These are phyloP conservation scores for Spinus olivaceus DNA, from an alignment of 2,797 vertebrate species.

Conservation along the genomic window DNA sequence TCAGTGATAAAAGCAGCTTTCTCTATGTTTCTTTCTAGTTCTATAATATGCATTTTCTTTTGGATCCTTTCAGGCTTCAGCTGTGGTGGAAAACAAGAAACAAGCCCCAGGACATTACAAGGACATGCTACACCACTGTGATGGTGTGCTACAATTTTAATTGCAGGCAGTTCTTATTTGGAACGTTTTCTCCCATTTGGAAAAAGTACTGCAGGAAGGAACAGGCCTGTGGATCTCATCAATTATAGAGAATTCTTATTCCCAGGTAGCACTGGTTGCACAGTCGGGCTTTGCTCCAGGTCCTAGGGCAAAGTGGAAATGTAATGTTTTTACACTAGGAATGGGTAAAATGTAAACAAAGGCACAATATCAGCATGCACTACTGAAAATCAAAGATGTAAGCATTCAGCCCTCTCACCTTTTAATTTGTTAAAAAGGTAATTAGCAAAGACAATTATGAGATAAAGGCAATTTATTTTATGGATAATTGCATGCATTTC, in stretches of 20 bases:
- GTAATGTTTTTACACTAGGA: background rate
- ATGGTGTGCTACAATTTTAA: background rate
- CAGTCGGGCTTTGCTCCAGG: background rate
- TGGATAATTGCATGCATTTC: background rate
- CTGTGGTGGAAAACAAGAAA: background rate
- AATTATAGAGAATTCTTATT: background rate
- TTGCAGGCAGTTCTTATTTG: background rate
- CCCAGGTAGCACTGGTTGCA: background rate
- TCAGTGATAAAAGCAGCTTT: background rate
- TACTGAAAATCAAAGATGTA: background rate
- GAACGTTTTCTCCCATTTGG: background rate
- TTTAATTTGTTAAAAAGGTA: slow-evolving; percentile 8
- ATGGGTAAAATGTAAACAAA: background rate
- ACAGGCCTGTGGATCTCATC: background rate
- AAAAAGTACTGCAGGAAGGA: background rate
- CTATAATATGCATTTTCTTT: background rate
- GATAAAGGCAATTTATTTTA: slow-evolving; percentile 10
- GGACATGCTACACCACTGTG: background rate
- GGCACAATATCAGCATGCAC: background rate
- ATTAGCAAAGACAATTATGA: slow-evolving; percentile 19
- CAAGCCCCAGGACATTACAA: background rate
- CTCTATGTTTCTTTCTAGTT: background rate
- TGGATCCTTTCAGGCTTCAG: background rate
- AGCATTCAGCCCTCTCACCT: slow-evolving; percentile 5
- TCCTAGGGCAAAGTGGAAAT: background rate